A percentile compares a stretch with the other conserved stretches of the same genome.
Conservation (phyloP, 1,140 invertebrate species). For the Pseudomyrmex cubaensis region DNA sequence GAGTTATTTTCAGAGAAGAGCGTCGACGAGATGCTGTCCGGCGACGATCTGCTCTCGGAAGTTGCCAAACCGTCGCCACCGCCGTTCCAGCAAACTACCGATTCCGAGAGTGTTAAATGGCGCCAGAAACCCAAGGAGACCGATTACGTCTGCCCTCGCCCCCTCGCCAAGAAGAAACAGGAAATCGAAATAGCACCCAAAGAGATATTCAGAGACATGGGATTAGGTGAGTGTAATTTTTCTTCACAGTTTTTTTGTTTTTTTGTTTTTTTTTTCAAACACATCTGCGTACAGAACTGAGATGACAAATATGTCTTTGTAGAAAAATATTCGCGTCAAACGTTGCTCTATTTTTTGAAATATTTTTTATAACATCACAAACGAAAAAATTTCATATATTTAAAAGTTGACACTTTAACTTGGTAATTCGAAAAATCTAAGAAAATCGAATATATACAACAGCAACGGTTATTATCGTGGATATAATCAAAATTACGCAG, state of each 20-base stretch:
- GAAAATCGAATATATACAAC: background rate
- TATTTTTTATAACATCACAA: too few relatives aligned
- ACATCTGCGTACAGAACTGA: too few relatives aligned
- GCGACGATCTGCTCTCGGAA: slow-evolving; percentile 44
- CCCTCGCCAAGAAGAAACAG: slow-evolving; percentile 59
- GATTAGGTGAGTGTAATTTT: slow-evolving; percentile 86
- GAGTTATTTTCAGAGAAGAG: slow-evolving; percentile 44
- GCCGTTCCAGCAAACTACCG: slow-evolving; percentile 43
- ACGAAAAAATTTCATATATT: background rate
- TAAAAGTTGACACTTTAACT: background rate
- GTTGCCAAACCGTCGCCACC: slow-evolving; percentile 30
- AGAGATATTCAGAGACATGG: slow-evolving; percentile 89
- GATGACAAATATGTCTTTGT: too few relatives aligned
- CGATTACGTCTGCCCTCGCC: slow-evolving; percentile 68
- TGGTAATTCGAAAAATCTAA: background rate
- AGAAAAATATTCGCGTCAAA: too few relatives aligned
- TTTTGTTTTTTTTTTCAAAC: too few relatives aligned
- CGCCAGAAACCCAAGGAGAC: slow-evolving; percentile 75
- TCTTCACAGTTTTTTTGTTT: background rate
- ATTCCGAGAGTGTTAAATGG: slow-evolving; percentile 45
- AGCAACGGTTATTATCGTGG: background rate
- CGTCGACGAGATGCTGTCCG: slow-evolving; percentile 55
- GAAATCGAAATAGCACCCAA: slow-evolving; percentile 87
- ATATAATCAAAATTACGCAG: background rate
- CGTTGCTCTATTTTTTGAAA: too few relatives aligned